A percentile compares a stretch with the other conserved stretches of the same genome.
phyloP scores from a whole-genome alignment of 1,140 invertebrate species.

The Aleiodes sp. region DNA sequence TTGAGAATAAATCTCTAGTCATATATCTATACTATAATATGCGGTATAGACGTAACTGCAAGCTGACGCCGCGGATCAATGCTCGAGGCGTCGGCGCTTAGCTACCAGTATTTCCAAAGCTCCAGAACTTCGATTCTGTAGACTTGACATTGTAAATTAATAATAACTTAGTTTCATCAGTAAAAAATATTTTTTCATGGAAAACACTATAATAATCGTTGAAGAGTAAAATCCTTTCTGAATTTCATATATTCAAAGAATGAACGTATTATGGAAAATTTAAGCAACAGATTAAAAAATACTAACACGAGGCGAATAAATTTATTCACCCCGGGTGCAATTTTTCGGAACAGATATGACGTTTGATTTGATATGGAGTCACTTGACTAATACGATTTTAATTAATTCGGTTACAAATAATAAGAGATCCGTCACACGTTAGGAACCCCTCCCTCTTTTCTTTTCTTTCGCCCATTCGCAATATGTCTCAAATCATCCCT shows the following conservation, averaged over 20 bases:
- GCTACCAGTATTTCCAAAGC: background rate
- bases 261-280: no score
- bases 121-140: background rate
- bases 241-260: no score
- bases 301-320: constrained; percentile 18
- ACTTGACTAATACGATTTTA: constrained; percentile 35
- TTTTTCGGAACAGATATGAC: constrained; percentile 26
- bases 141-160: background rate
- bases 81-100: constrained; percentile 30
- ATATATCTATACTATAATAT: constrained; percentile 12
- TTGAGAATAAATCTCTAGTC: background rate
- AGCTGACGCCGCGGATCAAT: constrained; percentile 36
- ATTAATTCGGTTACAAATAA: constrained; percentile 34
- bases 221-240: no score
- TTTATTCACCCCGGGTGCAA: constrained; percentile 24
- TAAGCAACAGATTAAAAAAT: background rate
- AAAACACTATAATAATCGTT: no score
- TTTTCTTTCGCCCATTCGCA: constrained; percentile 22
- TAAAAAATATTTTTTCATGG: no score
- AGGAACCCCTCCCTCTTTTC: constrained; percentile 25
- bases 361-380: constrained; percentile 8
- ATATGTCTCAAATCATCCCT: constrained; percentile 26
- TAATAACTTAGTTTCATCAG: no score
- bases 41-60: constrained; percentile 27
- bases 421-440: constrained; percentile 34